Conservation (phyloP, 2,797 vertebrate species). For the Galago senegalensis region DNA sequence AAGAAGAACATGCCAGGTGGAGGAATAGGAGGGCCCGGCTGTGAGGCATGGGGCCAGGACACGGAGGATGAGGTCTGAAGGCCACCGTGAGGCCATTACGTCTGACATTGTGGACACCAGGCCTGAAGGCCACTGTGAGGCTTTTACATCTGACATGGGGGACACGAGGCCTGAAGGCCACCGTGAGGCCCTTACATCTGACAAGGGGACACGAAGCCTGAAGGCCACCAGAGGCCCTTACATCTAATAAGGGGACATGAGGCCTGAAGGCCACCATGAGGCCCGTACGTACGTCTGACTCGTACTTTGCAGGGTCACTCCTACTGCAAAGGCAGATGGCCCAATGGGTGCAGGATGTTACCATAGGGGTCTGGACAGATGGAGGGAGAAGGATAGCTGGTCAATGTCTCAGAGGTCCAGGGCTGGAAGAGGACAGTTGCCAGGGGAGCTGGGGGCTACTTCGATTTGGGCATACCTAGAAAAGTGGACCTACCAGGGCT, state of each 20-base stretch:
- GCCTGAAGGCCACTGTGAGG: fast-evolving
- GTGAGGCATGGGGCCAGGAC: background rate
- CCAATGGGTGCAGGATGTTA: background rate
- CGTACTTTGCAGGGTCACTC: background rate
- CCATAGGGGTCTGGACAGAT: fast-evolving
- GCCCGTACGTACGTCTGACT: background rate
- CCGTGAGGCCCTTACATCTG: fast-evolving
- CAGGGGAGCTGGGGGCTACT: fast-evolving
- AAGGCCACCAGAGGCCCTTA: fast-evolving
- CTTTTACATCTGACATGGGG: fast-evolving
- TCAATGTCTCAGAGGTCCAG: too few relatives aligned
- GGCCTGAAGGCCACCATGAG: too few relatives aligned
- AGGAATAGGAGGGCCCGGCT: background rate
- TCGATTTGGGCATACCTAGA: fast-evolving
- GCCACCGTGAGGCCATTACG: fast-evolving
- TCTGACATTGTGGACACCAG: background rate
- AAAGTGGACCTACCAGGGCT: too few relatives aligned
- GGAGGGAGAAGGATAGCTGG: fast-evolving
- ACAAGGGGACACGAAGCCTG: too few relatives aligned
- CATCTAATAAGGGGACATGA: fast-evolving
- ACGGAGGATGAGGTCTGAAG: too few relatives aligned
- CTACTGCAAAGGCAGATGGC: too few relatives aligned
- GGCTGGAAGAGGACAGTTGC: fast-evolving
- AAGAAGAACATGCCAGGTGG: too few relatives aligned
- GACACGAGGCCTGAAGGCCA: too few relatives aligned